Conservation (phyloP, 2,797 vertebrate species). For the Oreonectes daqikongensis region DNA sequence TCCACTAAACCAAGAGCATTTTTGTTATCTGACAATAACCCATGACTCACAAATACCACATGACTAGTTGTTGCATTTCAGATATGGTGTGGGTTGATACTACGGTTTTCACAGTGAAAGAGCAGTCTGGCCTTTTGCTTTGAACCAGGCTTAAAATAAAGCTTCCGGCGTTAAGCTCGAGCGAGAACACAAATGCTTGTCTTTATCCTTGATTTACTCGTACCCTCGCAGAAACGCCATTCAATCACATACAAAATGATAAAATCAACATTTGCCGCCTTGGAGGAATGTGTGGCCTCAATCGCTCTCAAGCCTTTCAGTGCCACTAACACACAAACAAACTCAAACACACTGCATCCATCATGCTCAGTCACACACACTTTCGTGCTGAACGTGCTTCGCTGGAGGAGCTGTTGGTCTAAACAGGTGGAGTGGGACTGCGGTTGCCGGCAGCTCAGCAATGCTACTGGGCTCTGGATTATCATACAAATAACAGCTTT, state of each 20-base stretch:
- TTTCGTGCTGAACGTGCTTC: constrained; percentile 40
- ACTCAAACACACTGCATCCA: constrained; percentile 46
- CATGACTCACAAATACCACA: constrained; percentile 64
- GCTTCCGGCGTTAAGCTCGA: background rate
- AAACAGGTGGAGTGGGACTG: constrained; percentile 56
- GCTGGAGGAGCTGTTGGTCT: constrained; percentile 36
- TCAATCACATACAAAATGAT: constrained; percentile 30
- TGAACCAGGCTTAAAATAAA: constrained; percentile 28
- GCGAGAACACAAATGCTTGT: constrained; percentile 3
- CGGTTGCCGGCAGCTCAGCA: constrained; percentile 36
- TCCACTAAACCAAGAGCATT: constrained; percentile 28
- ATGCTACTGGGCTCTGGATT: constrained; percentile 62
- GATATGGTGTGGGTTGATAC: constrained; percentile 54
- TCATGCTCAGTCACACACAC: constrained; percentile 16
- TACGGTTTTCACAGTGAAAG: constrained; percentile 50
- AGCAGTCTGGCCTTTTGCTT: constrained; percentile 37
- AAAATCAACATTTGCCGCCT: constrained; percentile 26
- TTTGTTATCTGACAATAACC: constrained; percentile 20
- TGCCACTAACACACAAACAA: background rate
- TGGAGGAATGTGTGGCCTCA: background rate
- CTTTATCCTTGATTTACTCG: constrained; percentile 29
- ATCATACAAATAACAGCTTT: constrained; percentile 71
- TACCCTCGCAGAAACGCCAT: constrained; percentile 5
- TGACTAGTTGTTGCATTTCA: constrained; percentile 60
- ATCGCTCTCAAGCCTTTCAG: background rate